Base-by-base conservation (phyloP, 2,888 invertebrate genomes). In the Elmis aenea region DNA sequence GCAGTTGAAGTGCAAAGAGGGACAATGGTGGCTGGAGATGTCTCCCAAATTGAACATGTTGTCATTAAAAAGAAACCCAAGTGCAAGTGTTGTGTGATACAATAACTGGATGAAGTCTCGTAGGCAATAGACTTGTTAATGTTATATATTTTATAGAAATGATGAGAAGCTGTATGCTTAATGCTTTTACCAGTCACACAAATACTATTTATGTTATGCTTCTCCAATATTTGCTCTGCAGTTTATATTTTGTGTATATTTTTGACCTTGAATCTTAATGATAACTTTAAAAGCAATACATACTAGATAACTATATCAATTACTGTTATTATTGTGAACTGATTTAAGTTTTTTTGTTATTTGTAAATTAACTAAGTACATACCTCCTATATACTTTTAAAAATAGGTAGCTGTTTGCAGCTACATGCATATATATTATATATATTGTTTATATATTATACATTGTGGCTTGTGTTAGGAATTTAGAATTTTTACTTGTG, bases 1-100 rank as follows among this genome's bases (percentile, higher is more conserved):
- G 61, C 36, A 13, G 77, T 83, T 41, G 82, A 83, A 58, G 83
- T 88, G 42, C 83, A 85, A 57, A 73, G 77, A 53, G 82, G 80
- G 50, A 76, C 83, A 42, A 81, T 84, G 39, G 72, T 74, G 55
- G 83, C 85, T 43, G 64, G 60, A 22, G 79, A 78, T 55, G 76
- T 76, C 46, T 74, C 75, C 59, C 88, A 89, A 69, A 86, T 90
- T 51, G 92, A 92, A 69, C 90, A 87, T 69, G 88, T 93, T 62
- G 85, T 87, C 65, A 81, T 92, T 66, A 91, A 92, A 77, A 92
- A 92, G 78, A 92, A 91, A 75, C 88, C 87, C 71, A 91, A 90
- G 75, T 91, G 91, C 81, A 85, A 88, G 70, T 92, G 92, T 77
- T 93, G 93, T 77, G 87, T 87, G 67, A 77, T 91, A 68, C 90